phyloP scores from a whole-genome alignment of 64 coral and sea anemone species.

The Actinia tenebrosa region DNA sequence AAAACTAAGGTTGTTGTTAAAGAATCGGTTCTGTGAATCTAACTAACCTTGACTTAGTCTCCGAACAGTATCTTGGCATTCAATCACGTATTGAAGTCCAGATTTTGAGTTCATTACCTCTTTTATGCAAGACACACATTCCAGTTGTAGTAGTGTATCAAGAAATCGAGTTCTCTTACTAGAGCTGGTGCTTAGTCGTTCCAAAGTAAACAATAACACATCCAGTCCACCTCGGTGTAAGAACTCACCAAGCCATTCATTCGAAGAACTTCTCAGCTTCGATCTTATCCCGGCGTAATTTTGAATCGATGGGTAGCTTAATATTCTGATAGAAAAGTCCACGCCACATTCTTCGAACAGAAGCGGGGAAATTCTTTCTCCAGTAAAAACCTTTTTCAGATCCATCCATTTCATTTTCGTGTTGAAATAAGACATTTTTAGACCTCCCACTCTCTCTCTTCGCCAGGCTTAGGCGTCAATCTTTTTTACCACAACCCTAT shows the following conservation, averaged over 20 bases:
- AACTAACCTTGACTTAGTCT: slow-evolving; percentile 67
- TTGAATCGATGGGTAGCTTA: slow-evolving; percentile 58
- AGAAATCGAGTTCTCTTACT: slow-evolving; percentile 26
- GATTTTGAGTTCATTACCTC: slow-evolving; percentile 71
- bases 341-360: slow-evolving; percentile 58
- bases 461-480: not conserved
- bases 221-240: slow-evolving; percentile 60
- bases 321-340: slow-evolving; percentile 73
- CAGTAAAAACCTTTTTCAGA: slow-evolving; percentile 37
- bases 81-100: slow-evolving; percentile 78
- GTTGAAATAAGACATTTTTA: not conserved
- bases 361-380: not conserved
- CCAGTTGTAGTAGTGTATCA: slow-evolving; percentile 65
- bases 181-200: slow-evolving; percentile 28
- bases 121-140: slow-evolving; percentile 88
- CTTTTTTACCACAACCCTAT: not conserved
- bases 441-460: not conserved
- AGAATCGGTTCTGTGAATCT: not conserved
- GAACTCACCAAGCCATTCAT: slow-evolving; percentile 84
- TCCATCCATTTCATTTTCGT: slow-evolving; percentile 38
- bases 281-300: slow-evolving; percentile 67
- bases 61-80: slow-evolving; percentile 50
- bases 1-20: not conserved
- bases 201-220: slow-evolving; percentile 61
- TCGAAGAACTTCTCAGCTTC: slow-evolving; percentile 48